Conservation (phyloP, 2,797 vertebrate species). For the Allochrocebus solatus region DNA sequence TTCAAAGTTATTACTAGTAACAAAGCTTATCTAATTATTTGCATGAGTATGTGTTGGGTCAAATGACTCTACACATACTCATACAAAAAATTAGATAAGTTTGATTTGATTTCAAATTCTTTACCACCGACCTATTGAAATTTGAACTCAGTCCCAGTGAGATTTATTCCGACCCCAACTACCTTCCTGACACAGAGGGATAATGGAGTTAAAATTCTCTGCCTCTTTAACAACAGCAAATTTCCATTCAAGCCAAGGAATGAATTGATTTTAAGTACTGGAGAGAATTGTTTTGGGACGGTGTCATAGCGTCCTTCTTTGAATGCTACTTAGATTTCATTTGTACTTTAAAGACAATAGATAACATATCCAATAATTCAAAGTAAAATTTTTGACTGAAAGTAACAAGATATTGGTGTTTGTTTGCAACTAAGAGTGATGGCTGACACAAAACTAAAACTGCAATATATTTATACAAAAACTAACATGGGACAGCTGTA, state of each 20-base stretch:
- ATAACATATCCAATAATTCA: not conserved
- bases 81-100: not conserved
- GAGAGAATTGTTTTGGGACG: not conserved
- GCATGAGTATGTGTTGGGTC: not conserved
- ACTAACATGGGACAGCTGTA: not conserved
- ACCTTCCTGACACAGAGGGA: rapidly evolving
- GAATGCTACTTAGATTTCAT: not conserved
- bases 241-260: not conserved
- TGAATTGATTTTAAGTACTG: not conserved
- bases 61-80: not conserved
- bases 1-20: not conserved
- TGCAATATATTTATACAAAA: not conserved
- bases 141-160: not conserved
- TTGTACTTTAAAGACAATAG: not conserved
- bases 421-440: not conserved
- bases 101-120: constrained; percentile 47
- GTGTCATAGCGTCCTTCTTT: not conserved
- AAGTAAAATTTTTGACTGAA: not conserved
- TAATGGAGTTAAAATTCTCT: not conserved
- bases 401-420: not conserved
- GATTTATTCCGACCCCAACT: not conserved
- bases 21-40: not conserved
- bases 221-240: not conserved
- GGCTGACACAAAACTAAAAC: not conserved
- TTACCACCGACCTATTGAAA: not conserved